Base-by-base conservation (phyloP, 1,140 invertebrate species). In the Temnothorax longispinosus region DNA sequence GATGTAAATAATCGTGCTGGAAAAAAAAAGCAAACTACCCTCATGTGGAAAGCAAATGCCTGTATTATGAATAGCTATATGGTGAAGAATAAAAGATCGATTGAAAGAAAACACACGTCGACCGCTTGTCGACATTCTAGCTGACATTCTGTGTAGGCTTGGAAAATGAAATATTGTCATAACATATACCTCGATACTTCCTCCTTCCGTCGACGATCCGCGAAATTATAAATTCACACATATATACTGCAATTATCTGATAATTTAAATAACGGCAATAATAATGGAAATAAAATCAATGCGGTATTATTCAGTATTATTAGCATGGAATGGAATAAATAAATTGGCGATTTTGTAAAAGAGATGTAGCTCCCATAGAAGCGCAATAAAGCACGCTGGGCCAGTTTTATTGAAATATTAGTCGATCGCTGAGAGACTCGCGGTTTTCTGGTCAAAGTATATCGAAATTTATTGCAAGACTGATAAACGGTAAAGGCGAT, bases 91-190 rank as follows among this genome's bases (percentile, higher is more conserved):
- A 88, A 64, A 47, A 77, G 47, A 82, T 84, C 75, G 85, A 91
- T 91, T 65, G 81, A 91, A 91, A 90, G 90, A 91, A 89, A 91
- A 91, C 90, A 89, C 72, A 27, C n/a, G 27, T 35, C 21, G 50
- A 13, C 56, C 58, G 78, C 54, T 89, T 84, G 47, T 3, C 38
- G 27, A 7, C 5, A 13, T 15, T n/a, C 54, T 47, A 41, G 4
- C 64, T 10, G 7, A 32, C 3, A n/a, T 41, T 41, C n/a, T 35
- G 10, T 18, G 41, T 64, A 71, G 78, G 50, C 65, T 44, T 44
- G 65, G 21, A 27, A 81, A 71, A 11, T 35, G 64, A 81, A 81
- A 81, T 81, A 81, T 81, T 71, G 38, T 81, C 27, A 47, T 44
- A 81, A 58, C 78, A 32, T n/a, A n/a, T n/a, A n/a, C 52, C 27